phyloP scores from a whole-genome alignment of 23 tunicate genomes.

The Phallusia fumigata region DNA sequence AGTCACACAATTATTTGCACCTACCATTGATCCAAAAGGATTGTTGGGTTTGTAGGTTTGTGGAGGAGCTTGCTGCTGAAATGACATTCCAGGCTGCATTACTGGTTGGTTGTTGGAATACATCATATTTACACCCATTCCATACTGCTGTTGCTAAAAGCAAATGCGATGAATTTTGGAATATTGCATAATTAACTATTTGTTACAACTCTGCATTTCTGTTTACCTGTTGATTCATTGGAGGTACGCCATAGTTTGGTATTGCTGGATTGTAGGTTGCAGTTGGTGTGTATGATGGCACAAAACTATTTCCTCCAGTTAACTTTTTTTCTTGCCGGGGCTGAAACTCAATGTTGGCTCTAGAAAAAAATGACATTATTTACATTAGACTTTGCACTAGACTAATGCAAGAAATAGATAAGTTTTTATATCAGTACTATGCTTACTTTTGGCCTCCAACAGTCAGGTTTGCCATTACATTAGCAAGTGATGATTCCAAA shows the following conservation, averaged over 20 bases:
- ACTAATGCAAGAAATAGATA: too few relatives aligned
- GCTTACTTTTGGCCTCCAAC: constrained; percentile 43
- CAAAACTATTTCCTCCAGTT: constrained; percentile 63
- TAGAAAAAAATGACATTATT: neutral
- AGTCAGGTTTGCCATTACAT: constrained; percentile 62
- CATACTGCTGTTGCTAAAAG: neutral
- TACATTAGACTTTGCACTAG: neutral
- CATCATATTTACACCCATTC: constrained; percentile 12
- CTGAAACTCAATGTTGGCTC: constrained; percentile 67
- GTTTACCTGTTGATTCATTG: neutral
- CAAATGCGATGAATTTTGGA: too few relatives aligned
- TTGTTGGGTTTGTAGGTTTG: constrained; percentile 63
- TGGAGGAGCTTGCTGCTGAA: constrained; percentile 22
- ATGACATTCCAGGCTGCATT: neutral
- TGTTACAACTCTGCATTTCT: neutral
- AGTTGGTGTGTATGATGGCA: constrained; percentile 34
- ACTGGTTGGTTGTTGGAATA: neutral
- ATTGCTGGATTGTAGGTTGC: constrained; percentile 28
- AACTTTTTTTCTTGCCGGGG: constrained; percentile 66
- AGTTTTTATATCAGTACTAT: neutral
- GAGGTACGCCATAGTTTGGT: constrained; percentile 9
- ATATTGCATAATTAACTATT: neutral
- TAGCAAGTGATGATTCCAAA: constrained; percentile 74
- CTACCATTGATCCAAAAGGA: constrained; percentile 71
- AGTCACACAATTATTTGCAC: too few relatives aligned